Evolutionary conservation across 2,113 vertebrate species (phyloP).

Genomic region (Lagopus muta): DNA sequence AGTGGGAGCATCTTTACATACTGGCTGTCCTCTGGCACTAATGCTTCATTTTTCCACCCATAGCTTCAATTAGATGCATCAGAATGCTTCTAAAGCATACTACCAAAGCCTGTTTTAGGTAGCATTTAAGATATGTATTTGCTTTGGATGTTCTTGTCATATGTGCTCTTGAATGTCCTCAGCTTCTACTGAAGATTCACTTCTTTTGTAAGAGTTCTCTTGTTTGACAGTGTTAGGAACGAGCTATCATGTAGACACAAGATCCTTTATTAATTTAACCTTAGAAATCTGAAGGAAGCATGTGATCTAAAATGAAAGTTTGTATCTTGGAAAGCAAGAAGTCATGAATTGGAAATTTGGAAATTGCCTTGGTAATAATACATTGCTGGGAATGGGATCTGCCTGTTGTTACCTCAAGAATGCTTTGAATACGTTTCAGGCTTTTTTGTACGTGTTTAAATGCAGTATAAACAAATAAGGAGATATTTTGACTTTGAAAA

Average conservation of each 20-base stretch:
- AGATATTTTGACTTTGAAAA: background rate
- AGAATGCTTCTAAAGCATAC: background rate
- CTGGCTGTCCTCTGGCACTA: background rate
- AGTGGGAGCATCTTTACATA: background rate
- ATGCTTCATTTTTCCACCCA: background rate
- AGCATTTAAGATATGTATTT: background rate
- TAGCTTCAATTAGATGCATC: background rate
- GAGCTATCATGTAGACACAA: background rate
- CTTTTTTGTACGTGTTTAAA: background rate
- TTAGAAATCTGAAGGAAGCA: background rate
- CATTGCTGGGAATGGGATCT: background rate
- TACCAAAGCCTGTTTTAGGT: background rate
- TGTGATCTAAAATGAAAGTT: background rate
- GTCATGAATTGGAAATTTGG: background rate
- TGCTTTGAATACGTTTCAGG: background rate
- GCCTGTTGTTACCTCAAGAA: background rate
- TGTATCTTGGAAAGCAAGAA: background rate
- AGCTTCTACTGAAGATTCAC: background rate
- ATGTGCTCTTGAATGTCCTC: background rate
- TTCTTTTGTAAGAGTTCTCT: background rate
- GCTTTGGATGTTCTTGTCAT: background rate
- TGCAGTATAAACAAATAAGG: background rate
- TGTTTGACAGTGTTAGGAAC: background rate
- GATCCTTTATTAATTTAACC: background rate
- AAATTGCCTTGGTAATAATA: background rate